Evolutionary conservation across 2,888 invertebrate genomes (phyloP).

Genomic region (Sarcophaga carnaria): DNA sequence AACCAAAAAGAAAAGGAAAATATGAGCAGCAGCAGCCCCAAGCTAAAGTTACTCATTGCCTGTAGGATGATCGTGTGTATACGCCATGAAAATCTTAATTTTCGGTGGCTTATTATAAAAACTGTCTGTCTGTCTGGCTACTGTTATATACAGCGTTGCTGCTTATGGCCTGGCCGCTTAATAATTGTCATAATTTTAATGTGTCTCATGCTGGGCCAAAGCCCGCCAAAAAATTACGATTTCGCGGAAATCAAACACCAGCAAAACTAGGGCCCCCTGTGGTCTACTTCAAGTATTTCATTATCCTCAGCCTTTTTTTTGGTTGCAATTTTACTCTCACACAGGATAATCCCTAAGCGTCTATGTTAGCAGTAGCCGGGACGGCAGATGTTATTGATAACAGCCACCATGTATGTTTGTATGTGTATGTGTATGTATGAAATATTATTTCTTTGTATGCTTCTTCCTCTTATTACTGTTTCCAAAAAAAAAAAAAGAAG

Average conservation of each 20-base stretch:
- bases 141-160: slow-evolving; percentile 48
- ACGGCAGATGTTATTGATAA: slow-evolving; percentile 69
- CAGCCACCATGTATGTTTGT: background rate
- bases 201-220: slow-evolving; percentile 72
- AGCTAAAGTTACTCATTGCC: too few species aligned
- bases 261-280: slow-evolving; percentile 53
- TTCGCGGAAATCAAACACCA: slow-evolving; percentile 69
- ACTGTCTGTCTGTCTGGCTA: slow-evolving; percentile 54
- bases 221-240: slow-evolving; percentile 64
- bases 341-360: slow-evolving; percentile 66
- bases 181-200: slow-evolving; percentile 80
- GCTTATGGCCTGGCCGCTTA: slow-evolving; percentile 70
- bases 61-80: background rate
- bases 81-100: slow-evolving; percentile 42
- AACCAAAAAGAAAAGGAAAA: too few species aligned
- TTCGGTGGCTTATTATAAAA: slow-evolving; percentile 56
- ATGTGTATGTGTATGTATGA: slow-evolving; percentile 26
- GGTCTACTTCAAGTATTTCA: slow-evolving; percentile 62
- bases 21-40: too few species aligned
- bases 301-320: slow-evolving; percentile 57
- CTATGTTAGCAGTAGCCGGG: slow-evolving; percentile 59
- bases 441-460: slow-evolving; percentile 53
- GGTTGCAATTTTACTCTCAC: too few species aligned
- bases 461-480: slow-evolving; percentile 36
- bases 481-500: too few species aligned